Base-by-base conservation (phyloP, 2,888 invertebrate genomes). In the Andrena fulva region DNA sequence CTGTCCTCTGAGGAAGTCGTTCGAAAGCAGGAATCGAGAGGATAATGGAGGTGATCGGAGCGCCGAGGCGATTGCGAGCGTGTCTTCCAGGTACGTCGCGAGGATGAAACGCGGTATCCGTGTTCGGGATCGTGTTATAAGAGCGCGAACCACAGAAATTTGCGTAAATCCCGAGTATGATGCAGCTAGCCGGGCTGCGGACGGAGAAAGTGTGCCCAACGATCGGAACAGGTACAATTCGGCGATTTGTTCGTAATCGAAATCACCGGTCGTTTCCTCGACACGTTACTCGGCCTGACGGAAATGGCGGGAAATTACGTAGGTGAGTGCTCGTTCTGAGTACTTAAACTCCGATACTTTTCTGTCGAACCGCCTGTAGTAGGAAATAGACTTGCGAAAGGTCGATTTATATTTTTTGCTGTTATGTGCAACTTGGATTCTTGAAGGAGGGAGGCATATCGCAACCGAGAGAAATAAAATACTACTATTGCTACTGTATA, bases 201-300 rank as follows among this genome's bases (percentile, higher is more conserved):
- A n/a, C 48, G 80, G 90, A 90, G 91, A 91, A 91, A 91, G 91
- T 90, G 86, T 77, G 85, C 84, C 77, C 89, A 87, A 79, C 84
- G 85, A 90, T 89, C 89, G 90, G 89, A 91, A 90, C 89, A 86
- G 75, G 81, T 63, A 75, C 85, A 86, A 84, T 84, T 87, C 79
- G 81, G 80, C 82, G 85, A 90, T 89, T 91, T 91, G 89, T 91
- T 90, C 85, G 82, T 88, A 89, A 89, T 89, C 85, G 76, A 86
- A 90, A 90, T 90, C 84, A 89, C 83, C 54, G 72, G 82, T 85
- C 74, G 85, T 90, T 91, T 90, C 87, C 85, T 82, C 74, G 85
- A 87, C 84, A 82, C 87, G 84, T 83, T 77, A 76, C 86, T 87
- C 60, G 52, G 66, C 0, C 31, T 20, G 60, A 68, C 54, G 54